A percentile compares a stretch with the other conserved stretches of the same genome.
Evolutionary conservation across 1,140 invertebrate species (phyloP).

Genomic region (Hyphantria cunea): DNA sequence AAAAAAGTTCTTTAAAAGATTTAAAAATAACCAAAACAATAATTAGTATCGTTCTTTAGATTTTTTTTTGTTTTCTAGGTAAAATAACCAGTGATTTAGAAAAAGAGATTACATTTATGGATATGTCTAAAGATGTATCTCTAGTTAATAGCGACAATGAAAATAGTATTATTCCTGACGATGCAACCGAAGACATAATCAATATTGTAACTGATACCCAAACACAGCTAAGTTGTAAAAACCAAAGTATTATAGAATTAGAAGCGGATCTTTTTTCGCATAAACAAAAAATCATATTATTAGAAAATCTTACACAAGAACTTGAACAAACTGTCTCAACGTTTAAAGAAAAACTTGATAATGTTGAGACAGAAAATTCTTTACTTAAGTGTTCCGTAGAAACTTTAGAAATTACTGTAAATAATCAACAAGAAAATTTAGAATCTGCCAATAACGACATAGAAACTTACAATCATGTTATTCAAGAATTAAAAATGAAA

Average conservation of each 20-base stretch:
- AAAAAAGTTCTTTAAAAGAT: too few species aligned
- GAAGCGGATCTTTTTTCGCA: constrained; percentile 48
- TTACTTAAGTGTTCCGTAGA: constrained; percentile 52
- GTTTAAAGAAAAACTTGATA: constrained; percentile 46
- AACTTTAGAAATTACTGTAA: constrained; percentile 55
- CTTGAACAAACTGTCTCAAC: constrained; percentile 43
- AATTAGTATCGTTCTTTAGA: too few species aligned
- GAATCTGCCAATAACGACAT: constrained; percentile 50
- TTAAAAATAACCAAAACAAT: too few species aligned
- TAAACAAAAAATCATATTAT: constrained; percentile 45
- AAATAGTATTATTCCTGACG: constrained; percentile 39
- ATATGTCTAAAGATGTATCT: constrained; percentile 52
- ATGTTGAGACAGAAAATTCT: constrained; percentile 52
- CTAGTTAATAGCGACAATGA: constrained; percentile 55
- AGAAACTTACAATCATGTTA: constrained; percentile 53
- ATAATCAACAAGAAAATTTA: constrained; percentile 54
- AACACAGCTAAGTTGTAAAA: constrained; percentile 46
- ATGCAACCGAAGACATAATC: constrained; percentile 32
- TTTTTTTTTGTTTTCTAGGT: constrained; percentile 27
- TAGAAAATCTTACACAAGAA: constrained; percentile 54
- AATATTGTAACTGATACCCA: constrained; percentile 42
- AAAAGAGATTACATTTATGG: constrained; percentile 49
- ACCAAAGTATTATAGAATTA: constrained; percentile 50
- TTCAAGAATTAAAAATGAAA: constrained; percentile 61
- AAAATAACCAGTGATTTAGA: constrained; percentile 37